phyloP scores from a whole-genome alignment of 2,113 vertebrate genomes.

The Prinia subflava region DNA sequence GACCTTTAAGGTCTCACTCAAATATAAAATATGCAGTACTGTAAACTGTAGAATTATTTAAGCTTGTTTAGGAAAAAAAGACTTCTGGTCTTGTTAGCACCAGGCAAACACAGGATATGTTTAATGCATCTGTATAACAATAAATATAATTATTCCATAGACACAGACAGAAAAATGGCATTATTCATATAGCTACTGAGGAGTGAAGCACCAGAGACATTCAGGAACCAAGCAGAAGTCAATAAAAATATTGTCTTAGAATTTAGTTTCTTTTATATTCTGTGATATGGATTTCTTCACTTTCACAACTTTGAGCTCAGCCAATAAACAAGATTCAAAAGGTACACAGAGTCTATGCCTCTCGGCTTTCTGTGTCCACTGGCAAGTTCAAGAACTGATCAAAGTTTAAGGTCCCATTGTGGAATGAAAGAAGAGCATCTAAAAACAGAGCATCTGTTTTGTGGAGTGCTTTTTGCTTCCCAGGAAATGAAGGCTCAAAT shows the following conservation, averaged over 20 bases:
- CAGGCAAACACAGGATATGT: neutral
- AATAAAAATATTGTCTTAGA: neutral
- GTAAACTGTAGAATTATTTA: neutral
- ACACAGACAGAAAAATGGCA: neutral
- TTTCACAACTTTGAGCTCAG: neutral
- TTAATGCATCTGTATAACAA: neutral
- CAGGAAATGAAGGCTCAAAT: neutral
- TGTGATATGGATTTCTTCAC: neutral
- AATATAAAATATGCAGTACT: neutral
- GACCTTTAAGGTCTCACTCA: neutral
- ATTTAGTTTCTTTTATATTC: neutral
- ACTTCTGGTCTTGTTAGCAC: neutral
- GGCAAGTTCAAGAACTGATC: neutral
- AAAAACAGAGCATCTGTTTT: neutral
- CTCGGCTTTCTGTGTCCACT: neutral
- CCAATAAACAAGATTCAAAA: neutral
- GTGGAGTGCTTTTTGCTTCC: neutral
- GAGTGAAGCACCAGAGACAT: neutral
- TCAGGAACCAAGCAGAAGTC: neutral
- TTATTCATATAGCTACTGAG: neutral
- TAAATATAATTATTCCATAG: neutral
- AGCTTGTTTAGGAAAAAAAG: neutral
- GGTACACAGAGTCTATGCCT: neutral
- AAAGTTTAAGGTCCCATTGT: neutral
- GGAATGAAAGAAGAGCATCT: neutral